Percentiles rank a stretch among this genome's conserved stretches.
Evolutionary conservation across 2,113 vertebrate genomes (phyloP).

Genomic region (Columba janthina): DNA sequence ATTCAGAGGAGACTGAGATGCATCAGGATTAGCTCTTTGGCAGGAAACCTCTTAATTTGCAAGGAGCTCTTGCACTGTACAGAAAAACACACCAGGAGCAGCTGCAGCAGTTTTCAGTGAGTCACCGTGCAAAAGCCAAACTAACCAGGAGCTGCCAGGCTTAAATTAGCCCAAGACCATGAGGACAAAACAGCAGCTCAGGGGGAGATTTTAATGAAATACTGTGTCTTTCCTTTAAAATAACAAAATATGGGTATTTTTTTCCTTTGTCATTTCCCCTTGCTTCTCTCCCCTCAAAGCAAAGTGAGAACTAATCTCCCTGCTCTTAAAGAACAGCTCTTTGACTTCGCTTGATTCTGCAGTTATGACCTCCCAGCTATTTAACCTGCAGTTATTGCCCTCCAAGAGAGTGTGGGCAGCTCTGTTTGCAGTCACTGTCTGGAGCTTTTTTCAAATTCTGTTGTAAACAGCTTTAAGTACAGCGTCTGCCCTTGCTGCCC

Average conservation of each 20-base stretch:
- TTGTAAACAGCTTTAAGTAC: background rate
- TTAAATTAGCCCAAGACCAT: background rate
- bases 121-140: accelerated
- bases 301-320: background rate
- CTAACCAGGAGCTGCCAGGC: background rate
- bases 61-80: background rate
- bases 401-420: background rate
- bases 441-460: background rate
- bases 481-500: background rate
- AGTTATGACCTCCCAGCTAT: background rate
- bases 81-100: background rate
- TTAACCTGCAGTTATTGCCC: background rate
- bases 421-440: background rate
- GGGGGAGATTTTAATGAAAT: background rate
- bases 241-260: accelerated
- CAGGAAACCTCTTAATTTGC: conserved; percentile 23
- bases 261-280: background rate
- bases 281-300: background rate
- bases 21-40: background rate
- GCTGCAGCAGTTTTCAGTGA: background rate
- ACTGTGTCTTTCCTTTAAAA: background rate
- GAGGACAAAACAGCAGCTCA: background rate
- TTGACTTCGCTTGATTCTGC: background rate
- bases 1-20: background rate
- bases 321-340: background rate